These are phyloP conservation scores for Pyxicephalus adspersus DNA, from an alignment of 2,113 vertebrate species.

Conservation along the genomic window DNA sequence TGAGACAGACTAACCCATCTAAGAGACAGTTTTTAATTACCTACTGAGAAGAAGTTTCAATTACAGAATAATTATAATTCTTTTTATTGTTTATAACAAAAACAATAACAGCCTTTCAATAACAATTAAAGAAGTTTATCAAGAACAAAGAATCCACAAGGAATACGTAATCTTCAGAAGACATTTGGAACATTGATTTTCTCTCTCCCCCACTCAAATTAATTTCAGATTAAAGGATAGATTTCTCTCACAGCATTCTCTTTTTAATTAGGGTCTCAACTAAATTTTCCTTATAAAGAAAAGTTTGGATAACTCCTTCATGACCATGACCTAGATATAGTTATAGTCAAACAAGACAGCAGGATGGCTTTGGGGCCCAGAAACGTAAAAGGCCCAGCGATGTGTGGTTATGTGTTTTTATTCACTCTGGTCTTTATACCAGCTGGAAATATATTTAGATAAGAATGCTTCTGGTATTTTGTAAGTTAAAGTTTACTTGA, in stretches of 20 bases:
- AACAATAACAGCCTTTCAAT: constrained; percentile 7
- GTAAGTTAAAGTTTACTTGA: too few relatives aligned
- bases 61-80: constrained; percentile 38
- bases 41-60: constrained; percentile 25
- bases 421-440: too few relatives aligned
- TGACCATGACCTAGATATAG: too few relatives aligned
- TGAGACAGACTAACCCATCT: background rate
- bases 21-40: background rate
- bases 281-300: too few relatives aligned
- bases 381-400: too few relatives aligned
- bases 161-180: constrained; percentile 18
- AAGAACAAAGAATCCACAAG: background rate
- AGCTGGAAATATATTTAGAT: too few relatives aligned
- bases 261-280: background rate
- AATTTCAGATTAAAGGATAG: constrained; percentile 16
- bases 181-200: background rate
- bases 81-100: constrained; percentile 32
- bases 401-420: too few relatives aligned
- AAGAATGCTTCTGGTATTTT: too few relatives aligned
- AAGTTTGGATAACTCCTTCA: too few relatives aligned
- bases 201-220: constrained; percentile 16
- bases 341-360: too few relatives aligned
- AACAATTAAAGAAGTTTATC: constrained; percentile 28
- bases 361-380: too few relatives aligned
- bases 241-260: background rate